These are phyloP conservation scores for Chloebia gouldiae DNA, from an alignment of 2,113 vertebrate genomes.

Conservation along the genomic window DNA sequence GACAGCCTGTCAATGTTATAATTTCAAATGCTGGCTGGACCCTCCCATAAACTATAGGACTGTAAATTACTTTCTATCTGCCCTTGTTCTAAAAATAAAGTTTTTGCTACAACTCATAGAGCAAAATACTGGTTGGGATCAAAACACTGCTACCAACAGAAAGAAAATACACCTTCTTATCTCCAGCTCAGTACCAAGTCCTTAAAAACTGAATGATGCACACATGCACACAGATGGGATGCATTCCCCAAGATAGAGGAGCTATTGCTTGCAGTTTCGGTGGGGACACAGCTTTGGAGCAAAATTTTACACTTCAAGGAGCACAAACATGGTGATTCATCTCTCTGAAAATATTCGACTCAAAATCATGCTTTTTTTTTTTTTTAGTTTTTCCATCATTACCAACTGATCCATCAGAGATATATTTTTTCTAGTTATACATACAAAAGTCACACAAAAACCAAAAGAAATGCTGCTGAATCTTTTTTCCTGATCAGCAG, in stretches of 20 bases:
- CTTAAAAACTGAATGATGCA: neutral
- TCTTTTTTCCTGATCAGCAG: neutral
- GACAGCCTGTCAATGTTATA: neutral
- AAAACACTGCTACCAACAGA: neutral
- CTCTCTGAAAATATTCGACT: constrained; percentile 15
- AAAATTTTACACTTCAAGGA: constrained; percentile 27
- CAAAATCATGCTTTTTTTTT: neutral
- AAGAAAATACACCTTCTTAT: neutral
- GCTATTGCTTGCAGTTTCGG: neutral
- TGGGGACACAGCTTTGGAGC: neutral
- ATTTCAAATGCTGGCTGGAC: neutral
- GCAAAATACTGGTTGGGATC: neutral
- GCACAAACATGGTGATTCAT: constrained; percentile 23
- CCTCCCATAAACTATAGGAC: neutral
- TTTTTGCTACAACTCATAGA: neutral
- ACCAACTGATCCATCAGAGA: neutral
- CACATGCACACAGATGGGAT: neutral
- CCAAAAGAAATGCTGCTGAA: neutral
- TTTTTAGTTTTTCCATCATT: constrained; percentile 24
- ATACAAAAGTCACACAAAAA: constrained; percentile 28
- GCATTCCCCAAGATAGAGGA: neutral
- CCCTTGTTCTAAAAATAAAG: neutral
- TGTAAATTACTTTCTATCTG: neutral
- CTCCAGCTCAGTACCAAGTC: neutral
- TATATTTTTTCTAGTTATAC: neutral